Evolutionary conservation across 2,113 vertebrate genomes (phyloP).

Genomic region (Conger conger): DNA sequence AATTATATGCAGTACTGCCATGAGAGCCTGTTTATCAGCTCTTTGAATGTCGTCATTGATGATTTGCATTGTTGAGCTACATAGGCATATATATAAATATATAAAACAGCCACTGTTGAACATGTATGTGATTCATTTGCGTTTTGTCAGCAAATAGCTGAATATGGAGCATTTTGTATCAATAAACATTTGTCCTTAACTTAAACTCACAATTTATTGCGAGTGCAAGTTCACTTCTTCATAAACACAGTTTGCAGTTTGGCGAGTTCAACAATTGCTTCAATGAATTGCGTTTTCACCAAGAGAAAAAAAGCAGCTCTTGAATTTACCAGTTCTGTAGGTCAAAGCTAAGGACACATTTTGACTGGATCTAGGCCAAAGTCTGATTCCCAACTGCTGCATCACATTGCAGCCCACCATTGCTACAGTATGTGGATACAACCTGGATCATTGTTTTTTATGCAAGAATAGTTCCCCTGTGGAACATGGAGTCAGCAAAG

Average conservation of each 20-base stretch:
- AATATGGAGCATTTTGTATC: neutral
- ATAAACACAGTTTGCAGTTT: no score
- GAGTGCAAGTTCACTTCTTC: no score
- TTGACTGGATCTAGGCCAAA: neutral
- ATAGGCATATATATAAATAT: no score
- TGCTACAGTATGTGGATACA: neutral
- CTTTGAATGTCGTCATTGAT: neutral
- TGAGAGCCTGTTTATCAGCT: neutral
- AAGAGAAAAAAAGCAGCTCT: neutral
- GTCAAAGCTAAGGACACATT: neutral
- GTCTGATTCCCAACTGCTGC: neutral
- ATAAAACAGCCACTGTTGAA: neutral
- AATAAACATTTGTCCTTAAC: neutral
- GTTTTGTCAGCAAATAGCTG: neutral
- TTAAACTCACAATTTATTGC: neutral
- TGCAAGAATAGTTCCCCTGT: neutral
- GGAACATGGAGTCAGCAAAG: neutral
- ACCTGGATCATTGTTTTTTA: neutral
- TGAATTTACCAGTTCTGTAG: neutral
- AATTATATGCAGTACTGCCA: neutral
- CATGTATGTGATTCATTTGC: neutral
- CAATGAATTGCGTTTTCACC: neutral
- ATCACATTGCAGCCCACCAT: neutral
- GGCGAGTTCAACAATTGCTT: neutral
- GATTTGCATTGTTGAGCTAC: neutral